Evolutionary conservation across 2,797 vertebrate genomes (phyloP), one percentile per base, ranked within the genome.

Genomic region (Perodicticus potto): DNA sequence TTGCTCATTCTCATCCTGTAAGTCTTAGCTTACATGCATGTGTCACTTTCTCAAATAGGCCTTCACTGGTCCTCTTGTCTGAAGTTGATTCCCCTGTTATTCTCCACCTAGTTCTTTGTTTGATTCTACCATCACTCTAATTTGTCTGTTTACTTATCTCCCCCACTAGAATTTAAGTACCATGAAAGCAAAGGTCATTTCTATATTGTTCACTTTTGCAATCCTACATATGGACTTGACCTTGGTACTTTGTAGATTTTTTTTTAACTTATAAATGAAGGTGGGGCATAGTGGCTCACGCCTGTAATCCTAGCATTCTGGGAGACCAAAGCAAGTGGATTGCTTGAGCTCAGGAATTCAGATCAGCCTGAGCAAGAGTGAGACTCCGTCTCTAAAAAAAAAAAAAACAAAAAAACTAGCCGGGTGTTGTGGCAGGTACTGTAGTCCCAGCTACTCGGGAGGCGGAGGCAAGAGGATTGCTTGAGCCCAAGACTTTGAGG

Each of bases 81-180:
- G 45, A 70, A 80, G 8, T 1, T 90, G 17, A 2, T 57, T 13
- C 29, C 12, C 23, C 6, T 92, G 37, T 27, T 89, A 23, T 87
- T 87, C 37, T 77, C 49, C 61, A 49, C 13, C 6, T 37, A 80
- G 11, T 1, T 90, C 59, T 91, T 92, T 83, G 37, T 53, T 72
- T 81, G 11, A 87, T 65, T 92, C 27, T 83, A 23, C 61, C 27
- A 43, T 86, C 23, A 89, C 34, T 45, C 61, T 59, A 23, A 65
- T 57, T n/a, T 91, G 29, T 91, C 61, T 80, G 32, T 61, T 93
- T 67, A 67, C 22, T 81, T 90, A n/a, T 55, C 25, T 82, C n/a
- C 40, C 74, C 57, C 61, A 70, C 17, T 84, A 69, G 53, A 92
- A 7, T 72, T 9, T 73, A 92, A 91, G 65, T 22, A 69, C 61